Conservation (phyloP, 2,113 vertebrate genomes). For the Cyprinodon brontotheroides region DNA sequence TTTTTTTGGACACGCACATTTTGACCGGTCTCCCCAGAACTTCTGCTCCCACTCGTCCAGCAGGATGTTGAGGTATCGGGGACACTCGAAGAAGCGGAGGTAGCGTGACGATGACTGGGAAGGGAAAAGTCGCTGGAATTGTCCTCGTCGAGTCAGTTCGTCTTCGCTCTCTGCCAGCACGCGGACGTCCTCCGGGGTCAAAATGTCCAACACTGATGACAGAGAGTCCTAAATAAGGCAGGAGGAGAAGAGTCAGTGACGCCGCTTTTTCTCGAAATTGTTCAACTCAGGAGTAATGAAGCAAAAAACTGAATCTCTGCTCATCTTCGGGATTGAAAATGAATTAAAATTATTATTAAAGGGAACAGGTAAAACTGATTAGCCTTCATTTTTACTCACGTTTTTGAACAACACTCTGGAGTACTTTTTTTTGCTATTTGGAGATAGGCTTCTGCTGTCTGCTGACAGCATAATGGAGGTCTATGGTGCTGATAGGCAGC, state of each 20-base stretch:
- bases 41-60: constrained; percentile 93
- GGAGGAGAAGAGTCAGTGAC: neutral
- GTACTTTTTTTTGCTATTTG: no score
- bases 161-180: constrained; percentile 90
- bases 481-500: no score
- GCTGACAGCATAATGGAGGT: no score
- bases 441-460: no score
- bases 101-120: constrained; percentile 85
- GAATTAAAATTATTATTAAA: no score
- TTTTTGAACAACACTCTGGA: no score
- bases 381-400: no score
- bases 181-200: constrained; percentile 91
- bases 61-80: constrained; percentile 92
- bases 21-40: constrained; percentile 82
- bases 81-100: constrained; percentile 91
- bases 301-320: neutral
- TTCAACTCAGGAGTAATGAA: neutral
- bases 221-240: constrained; percentile 81
- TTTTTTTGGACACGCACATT: constrained; percentile 71
- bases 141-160: constrained; percentile 86
- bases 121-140: constrained; percentile 93
- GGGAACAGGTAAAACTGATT: no score
- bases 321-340: no score
- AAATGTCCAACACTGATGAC: constrained; percentile 85
- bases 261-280: neutral